Base-by-base conservation (phyloP, 2,113 vertebrate species). In the Picathartes gymnocephalus region DNA sequence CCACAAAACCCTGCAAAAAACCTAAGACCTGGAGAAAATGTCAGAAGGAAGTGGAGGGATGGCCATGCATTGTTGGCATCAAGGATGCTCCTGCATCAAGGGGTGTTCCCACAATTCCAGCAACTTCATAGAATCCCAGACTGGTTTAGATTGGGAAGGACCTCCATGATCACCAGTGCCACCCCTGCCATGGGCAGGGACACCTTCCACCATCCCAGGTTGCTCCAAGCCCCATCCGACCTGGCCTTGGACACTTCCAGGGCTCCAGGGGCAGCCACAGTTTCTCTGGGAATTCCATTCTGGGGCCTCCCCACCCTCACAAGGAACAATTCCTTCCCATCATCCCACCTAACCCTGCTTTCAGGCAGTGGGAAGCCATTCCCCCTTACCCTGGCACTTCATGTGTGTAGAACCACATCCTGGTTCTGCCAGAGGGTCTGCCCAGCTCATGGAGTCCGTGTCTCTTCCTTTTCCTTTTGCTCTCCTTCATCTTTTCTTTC, bases 61-160 rank as follows among this genome's bases (percentile, higher is more conserved):
- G 48, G 48, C 33, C 0, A 0, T 31, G 47, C 22, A 11, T 4
- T 62, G 57, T 53, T 1, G 0, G 39, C 25, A 62, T 31, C 45
- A 44, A 61, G 31, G 66, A 35, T 35, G 24, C 20, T 82, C 16
- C 45, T 70, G 31, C 37, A 61, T 35, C 37, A 30, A 53, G 21
- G 25, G 25, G 8, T 61, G 13, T 27, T 65, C 42, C 51, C 20
- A 27, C 24, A 11, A 12, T n/a, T 23, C 10, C 83, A 77, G 61
- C 14, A 50, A 37, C 9, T 51, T 15, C 27, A 37, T 0, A 8
- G 53, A 60, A 77, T 37, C 27, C 27, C 53, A 51, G 53, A 31
- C 27, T 33, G 27, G 27, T 27, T 77, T 58, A 12, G 18, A 23
- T 23, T 51, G 33, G 17, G 44, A 68, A 27, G 12, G 22, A 77